Evolutionary conservation across 2,888 invertebrate genomes (phyloP).

Genomic region (Drepana falcataria): DNA sequence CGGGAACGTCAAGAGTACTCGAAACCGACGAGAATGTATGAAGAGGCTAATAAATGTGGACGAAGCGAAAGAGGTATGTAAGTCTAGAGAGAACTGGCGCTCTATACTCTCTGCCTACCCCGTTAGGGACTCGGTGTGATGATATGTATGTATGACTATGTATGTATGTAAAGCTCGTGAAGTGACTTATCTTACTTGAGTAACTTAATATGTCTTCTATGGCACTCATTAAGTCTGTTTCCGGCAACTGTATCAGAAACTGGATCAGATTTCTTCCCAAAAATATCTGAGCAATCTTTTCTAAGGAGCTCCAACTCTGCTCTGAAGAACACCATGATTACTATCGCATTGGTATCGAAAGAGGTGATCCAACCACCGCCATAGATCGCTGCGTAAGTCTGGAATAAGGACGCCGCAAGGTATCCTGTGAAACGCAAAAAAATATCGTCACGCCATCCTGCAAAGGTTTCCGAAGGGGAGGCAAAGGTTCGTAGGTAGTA

Average conservation of each 20-base stretch:
- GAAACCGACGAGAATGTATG: too few relatives aligned
- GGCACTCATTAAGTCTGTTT: slow-evolving; percentile 43
- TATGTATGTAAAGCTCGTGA: too few relatives aligned
- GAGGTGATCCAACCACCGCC: slow-evolving; percentile 68
- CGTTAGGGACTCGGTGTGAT: too few relatives aligned
- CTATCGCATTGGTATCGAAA: slow-evolving; percentile 61
- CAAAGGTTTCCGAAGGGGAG: too few relatives aligned
- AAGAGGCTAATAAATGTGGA: too few relatives aligned
- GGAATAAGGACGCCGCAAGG: slow-evolving; percentile 41
- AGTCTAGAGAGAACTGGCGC: too few relatives aligned
- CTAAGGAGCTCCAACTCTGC: slow-evolving; percentile 52
- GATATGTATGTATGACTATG: too few relatives aligned
- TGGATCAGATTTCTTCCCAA: slow-evolving; percentile 27
- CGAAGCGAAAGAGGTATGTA: too few relatives aligned
- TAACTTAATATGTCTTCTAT: slow-evolving; percentile 49
- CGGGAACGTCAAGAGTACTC: too few relatives aligned
- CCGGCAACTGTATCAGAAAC: slow-evolving; percentile 22
- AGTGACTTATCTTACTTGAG: slow-evolving; percentile 44
- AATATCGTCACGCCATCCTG: background rate
- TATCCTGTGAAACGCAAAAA: slow-evolving; percentile 30
- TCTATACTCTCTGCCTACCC: too few relatives aligned
- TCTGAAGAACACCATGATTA: slow-evolving; percentile 64
- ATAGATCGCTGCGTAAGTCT: slow-evolving; percentile 56
- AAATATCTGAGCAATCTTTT: slow-evolving; percentile 46
- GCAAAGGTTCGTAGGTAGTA: too few relatives aligned